A percentile compares a stretch with the other conserved stretches of the same genome.
These are phyloP conservation scores for Pomatorhinus ruficollis DNA, from an alignment of 2,113 vertebrate species.

Conservation along the genomic window DNA sequence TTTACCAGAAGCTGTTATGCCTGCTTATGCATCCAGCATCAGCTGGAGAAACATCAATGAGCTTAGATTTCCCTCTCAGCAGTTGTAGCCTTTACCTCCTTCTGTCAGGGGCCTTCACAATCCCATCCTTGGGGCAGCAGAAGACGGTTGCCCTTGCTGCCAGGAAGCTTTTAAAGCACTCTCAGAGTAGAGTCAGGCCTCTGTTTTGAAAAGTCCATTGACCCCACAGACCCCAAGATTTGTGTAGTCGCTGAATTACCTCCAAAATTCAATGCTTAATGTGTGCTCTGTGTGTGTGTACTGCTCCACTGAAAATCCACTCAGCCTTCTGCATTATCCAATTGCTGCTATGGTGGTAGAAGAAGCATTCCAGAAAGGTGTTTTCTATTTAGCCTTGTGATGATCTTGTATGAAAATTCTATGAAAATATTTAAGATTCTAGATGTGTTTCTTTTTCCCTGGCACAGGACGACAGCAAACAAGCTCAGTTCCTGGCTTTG, in stretches of 20 bases:
- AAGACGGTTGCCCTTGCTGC: background rate
- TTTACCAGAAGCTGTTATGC: background rate
- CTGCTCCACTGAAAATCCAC: background rate
- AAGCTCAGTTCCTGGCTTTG: constrained; percentile 96
- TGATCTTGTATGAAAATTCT: background rate
- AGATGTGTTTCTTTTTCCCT: background rate
- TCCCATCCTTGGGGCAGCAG: background rate
- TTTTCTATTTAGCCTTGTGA: background rate
- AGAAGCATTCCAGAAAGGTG: background rate
- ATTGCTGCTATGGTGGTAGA: background rate
- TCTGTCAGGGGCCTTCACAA: background rate
- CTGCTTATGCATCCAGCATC: rapidly evolving
- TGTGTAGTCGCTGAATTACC: background rate
- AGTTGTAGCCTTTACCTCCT: background rate
- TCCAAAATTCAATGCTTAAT: background rate
- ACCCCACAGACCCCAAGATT: background rate
- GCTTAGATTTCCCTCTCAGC: background rate
- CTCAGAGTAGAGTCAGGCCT: background rate
- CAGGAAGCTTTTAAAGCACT: background rate
- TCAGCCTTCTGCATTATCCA: background rate
- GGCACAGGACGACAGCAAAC: constrained; percentile 94
- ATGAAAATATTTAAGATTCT: background rate
- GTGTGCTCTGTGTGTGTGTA: background rate
- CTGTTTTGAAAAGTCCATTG: background rate
- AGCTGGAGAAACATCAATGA: background rate